These are phyloP conservation scores for Aurelia aurita DNA, from an alignment of 30 jellyfish, hydroid and myxozoan species.

Conservation along the genomic window DNA sequence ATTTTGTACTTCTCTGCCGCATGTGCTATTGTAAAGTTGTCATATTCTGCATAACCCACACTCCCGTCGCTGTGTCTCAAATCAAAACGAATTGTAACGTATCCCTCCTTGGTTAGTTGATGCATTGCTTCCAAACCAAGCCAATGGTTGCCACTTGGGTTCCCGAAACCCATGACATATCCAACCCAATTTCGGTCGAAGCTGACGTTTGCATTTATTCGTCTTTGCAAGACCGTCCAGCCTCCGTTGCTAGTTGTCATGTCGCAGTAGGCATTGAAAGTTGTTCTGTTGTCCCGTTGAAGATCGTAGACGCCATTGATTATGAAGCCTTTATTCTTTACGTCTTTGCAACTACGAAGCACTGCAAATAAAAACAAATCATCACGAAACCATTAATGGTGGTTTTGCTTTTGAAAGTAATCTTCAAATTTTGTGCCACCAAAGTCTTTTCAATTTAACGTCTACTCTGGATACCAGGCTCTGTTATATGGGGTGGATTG, in stretches of 20 bases:
- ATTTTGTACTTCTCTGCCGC: too few species aligned
- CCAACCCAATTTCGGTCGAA: constrained; percentile 28
- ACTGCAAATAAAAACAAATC: constrained; percentile 4
- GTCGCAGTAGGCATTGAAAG: constrained; percentile 31
- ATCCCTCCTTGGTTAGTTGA: constrained; percentile 6
- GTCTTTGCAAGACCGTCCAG: constrained; percentile 45
- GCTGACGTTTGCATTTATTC: constrained; percentile 14
- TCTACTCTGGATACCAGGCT: too few species aligned
- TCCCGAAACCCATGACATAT: constrained; percentile 39
- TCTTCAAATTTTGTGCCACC: too few species aligned
- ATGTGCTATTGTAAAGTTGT: too few species aligned
- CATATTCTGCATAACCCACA: too few species aligned
- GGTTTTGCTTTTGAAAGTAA: too few species aligned
- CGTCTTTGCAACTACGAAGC: constrained; percentile 15
- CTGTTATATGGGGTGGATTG: too few species aligned
- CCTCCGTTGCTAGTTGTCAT: constrained; percentile 53
- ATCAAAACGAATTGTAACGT: constrained; percentile 29
- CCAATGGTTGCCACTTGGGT: constrained; percentile 31
- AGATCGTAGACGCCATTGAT: constrained; percentile 1
- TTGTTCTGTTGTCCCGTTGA: constrained; percentile 26
- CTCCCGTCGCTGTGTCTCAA: not conserved
- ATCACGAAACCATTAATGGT: too few species aligned
- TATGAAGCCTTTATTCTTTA: not conserved
- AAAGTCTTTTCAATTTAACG: too few species aligned
- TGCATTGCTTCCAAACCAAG: constrained; percentile 52